Percentiles rank a stretch among this genome's conserved stretches.
Conservation (phyloP, 2,888 invertebrate genomes). For the Idaea biselata region DNA sequence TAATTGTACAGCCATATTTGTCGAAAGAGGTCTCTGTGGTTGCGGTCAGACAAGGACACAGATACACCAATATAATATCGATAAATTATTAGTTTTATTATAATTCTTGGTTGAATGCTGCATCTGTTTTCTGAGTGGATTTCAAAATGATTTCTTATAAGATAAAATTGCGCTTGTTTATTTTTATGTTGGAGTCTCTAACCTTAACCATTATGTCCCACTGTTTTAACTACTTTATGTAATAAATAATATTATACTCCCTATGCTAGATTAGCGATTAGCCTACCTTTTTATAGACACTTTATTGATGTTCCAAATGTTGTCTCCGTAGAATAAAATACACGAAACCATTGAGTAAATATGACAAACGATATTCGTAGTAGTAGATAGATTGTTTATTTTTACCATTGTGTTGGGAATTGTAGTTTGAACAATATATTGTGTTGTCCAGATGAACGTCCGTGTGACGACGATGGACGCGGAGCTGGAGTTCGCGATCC, state of each 20-base stretch:
- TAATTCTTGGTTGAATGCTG: not conserved
- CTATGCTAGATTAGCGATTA: not conserved
- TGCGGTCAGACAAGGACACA: not conserved
- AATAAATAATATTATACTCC: not conserved
- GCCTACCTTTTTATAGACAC: not conserved
- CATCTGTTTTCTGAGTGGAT: not conserved
- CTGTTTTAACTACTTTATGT: not conserved
- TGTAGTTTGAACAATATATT: not conserved
- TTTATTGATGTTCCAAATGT: not conserved
- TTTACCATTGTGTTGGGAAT: not conserved
- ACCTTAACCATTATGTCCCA: not conserved
- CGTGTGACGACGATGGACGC: slow-evolving; percentile 99
- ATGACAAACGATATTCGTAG: not conserved
- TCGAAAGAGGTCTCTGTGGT: not conserved
- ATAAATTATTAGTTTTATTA: not conserved
- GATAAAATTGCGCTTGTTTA: not conserved
- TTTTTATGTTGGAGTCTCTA: not conserved
- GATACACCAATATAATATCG: not conserved
- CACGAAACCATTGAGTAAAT: not conserved
- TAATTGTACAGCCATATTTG: not conserved
- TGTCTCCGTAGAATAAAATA: too few relatives aligned
- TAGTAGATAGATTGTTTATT: not conserved
- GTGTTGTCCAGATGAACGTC: slow-evolving; percentile 92
- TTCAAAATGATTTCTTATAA: not conserved
- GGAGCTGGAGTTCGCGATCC: slow-evolving; percentile 99